Percentiles rank a stretch among this genome's conserved stretches.
Evolutionary conservation across 2,888 invertebrate species (phyloP).

Genomic region (Trichogramma dendrolimi): DNA sequence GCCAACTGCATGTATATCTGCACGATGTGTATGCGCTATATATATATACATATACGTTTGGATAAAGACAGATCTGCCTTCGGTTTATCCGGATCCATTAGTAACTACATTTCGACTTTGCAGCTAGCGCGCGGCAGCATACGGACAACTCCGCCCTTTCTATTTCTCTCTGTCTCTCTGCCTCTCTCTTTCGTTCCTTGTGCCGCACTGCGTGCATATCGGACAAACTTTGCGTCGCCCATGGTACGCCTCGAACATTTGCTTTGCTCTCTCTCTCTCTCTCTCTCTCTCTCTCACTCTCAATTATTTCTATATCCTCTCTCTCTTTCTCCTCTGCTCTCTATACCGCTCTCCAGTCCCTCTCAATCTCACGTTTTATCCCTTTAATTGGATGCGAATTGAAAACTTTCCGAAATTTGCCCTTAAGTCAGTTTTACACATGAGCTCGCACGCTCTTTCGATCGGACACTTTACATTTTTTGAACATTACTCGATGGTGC

Average conservation of each 20-base stretch:
- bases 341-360: neutral
- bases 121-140: constrained; percentile 13
- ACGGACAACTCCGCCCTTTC: neutral
- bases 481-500: too few relatives aligned
- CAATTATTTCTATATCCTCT: neutral
- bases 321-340: neutral
- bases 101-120: constrained; percentile 34
- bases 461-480: too few relatives aligned
- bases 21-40: neutral
- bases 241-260: constrained; percentile 25
- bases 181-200: neutral
- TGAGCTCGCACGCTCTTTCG: too few relatives aligned
- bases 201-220: neutral
- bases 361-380: neutral
- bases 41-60: neutral
- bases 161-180: neutral
- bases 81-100: constrained; percentile 32
- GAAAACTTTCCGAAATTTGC: constrained; percentile 21
- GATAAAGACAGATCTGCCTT: constrained; percentile 17
- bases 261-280: neutral
- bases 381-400: constrained; percentile 26
- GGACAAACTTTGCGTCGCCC: constrained; percentile 28
- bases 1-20: neutral
- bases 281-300: neutral
- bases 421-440: constrained; percentile 14